Evolutionary conservation across 2,113 vertebrate genomes (phyloP).

Genomic region (Lutjanus erythropterus): DNA sequence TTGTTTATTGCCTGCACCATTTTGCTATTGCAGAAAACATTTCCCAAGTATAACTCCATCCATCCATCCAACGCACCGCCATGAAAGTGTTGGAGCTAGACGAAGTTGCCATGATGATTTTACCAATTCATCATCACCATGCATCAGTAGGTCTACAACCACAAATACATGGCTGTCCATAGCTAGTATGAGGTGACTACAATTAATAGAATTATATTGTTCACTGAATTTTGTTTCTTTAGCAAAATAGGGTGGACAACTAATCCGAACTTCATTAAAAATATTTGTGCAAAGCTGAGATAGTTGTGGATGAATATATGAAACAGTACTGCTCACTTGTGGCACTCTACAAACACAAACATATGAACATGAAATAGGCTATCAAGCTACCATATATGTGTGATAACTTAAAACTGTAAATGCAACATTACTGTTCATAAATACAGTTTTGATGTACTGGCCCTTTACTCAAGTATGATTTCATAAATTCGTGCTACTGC

Average conservation of each 20-base stretch:
- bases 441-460: not conserved
- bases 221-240: not conserved
- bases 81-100: not conserved
- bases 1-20: not conserved
- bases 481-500: not conserved
- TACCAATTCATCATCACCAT: not conserved
- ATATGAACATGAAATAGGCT: not conserved
- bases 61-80: not conserved
- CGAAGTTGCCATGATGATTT: not conserved
- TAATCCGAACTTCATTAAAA: not conserved
- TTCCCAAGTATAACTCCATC: not conserved
- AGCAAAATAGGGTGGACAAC: not conserved
- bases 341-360: not conserved
- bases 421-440: not conserved
- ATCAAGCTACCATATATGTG: not conserved
- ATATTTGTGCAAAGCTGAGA: not conserved
- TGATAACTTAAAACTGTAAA: not conserved
- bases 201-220: not conserved
- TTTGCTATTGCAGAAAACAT: not conserved
- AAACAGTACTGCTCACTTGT: not conserved
- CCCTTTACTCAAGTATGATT: not conserved
- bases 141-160: not conserved
- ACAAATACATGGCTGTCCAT: not conserved
- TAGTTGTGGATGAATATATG: not conserved
- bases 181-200: not conserved